Evolutionary conservation across 2,113 vertebrate genomes (phyloP).

Genomic region (Toxotes jaculatrix): DNA sequence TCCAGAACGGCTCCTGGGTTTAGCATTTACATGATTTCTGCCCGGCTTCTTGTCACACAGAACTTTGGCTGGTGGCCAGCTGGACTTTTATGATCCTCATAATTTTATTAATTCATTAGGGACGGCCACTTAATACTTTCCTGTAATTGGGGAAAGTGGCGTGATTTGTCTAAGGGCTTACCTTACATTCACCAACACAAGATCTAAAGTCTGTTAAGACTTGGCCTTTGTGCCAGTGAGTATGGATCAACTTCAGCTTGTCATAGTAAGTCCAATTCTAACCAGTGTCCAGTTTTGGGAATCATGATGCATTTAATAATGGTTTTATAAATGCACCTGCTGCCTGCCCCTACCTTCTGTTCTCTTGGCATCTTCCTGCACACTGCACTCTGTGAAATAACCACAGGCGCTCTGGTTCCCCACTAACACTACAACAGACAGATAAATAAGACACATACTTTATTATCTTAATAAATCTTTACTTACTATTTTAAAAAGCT

Average conservation of each 20-base stretch:
- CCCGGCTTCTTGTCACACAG: conserved; percentile 13
- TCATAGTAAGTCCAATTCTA: conserved; percentile 16
- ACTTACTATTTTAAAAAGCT: background rate
- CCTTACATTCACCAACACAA: conserved; percentile 9
- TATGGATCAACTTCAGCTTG: conserved; percentile 22
- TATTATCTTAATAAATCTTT: background rate
- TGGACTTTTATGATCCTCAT: conserved; percentile 41
- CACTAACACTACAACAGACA: background rate
- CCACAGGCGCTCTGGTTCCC: background rate
- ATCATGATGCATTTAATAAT: conserved; percentile 21
- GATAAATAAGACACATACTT: background rate
- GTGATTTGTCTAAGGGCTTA: conserved; percentile 36
- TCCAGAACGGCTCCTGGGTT: background rate
- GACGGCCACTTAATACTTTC: conserved; percentile 3
- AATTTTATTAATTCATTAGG: conserved; percentile 45
- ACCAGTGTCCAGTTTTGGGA: conserved; percentile 19
- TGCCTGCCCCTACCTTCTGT: conserved; percentile 25
- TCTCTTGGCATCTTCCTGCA: conserved; percentile 21
- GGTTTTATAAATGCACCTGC: conserved; percentile 14
- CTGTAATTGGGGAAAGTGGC: conserved; percentile 16
- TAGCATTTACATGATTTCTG: background rate
- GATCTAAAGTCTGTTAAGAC: conserved; percentile 29
- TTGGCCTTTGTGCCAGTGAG: conserved; percentile 22
- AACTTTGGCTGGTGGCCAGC: conserved; percentile 34
- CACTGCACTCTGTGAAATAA: background rate